A percentile compares a stretch with the other conserved stretches of the same genome.
Conservation (phyloP, 64 coral and sea anemone genomes). For the Hydrozoanthus tunicans region DNA sequence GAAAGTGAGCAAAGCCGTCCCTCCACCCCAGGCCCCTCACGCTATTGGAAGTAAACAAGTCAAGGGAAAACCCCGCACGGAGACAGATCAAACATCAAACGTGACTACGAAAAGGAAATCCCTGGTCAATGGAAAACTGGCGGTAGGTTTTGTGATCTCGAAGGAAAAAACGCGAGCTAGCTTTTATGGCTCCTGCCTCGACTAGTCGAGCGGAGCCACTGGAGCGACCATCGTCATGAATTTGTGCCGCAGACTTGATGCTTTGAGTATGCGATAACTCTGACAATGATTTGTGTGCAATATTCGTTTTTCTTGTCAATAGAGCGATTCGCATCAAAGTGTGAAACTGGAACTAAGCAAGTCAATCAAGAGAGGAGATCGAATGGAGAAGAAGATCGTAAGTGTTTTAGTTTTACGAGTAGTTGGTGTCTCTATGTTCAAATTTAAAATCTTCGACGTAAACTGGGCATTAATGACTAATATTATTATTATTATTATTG, state of each 20-base stretch:
- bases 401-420: slow-evolving; percentile 13
- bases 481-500: too few relatives aligned
- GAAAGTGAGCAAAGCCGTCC: slow-evolving; percentile 46
- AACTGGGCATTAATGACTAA: too few relatives aligned
- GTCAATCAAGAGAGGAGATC: slow-evolving; percentile 61
- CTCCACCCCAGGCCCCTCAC: not conserved
- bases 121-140: slow-evolving; percentile 23
- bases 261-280: not conserved
- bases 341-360: slow-evolving; percentile 71
- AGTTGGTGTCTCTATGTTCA: too few relatives aligned
- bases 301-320: not conserved
- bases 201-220: too few relatives aligned
- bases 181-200: too few relatives aligned
- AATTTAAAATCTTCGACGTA: too few relatives aligned
- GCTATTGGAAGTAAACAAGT: not conserved
- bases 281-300: not conserved
- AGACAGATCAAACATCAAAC: not conserved
- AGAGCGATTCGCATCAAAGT: slow-evolving; percentile 25
- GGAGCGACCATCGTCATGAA: too few relatives aligned
- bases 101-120: not conserved
- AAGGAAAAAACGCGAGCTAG: not conserved
- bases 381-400: slow-evolving; percentile 86
- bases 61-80: not conserved
- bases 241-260: too few relatives aligned
- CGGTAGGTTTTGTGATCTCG: not conserved